Base-by-base conservation (phyloP, 2,888 invertebrate genomes). In the Ectropis crepuscularia region DNA sequence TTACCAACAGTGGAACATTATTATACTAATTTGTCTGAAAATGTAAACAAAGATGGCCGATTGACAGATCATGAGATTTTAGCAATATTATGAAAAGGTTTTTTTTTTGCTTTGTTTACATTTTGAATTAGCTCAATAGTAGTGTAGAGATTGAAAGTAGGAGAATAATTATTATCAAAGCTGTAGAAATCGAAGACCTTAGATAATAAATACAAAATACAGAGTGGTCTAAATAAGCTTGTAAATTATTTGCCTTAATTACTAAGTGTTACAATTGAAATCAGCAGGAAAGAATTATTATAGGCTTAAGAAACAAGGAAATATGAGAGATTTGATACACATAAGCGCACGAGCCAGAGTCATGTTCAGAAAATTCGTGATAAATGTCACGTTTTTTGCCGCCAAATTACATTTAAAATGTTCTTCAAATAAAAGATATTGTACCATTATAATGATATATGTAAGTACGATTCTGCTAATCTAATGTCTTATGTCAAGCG, bases 361-460 rank as follows among this genome's bases (percentile, higher is more conserved):
- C 61, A 37, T 53, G 61, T 42, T 50, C 12, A 2, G 9, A 36
- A 55, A 55, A 57, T 55, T 57, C 61, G 57, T 57, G 61, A 62
- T 47, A 1, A 42, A 12, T 37, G 37, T 57, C 61, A 62, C 57
- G 57, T 41, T 57, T 57, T 61, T 47, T 28, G 28, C 46, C 45
- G 36, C 51, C 39, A 57, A 57, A 51, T 47, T 37, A 42, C 51
- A n/a, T 42, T 50, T 59, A 51, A 59, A 51, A 51, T 51, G 39
- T 64, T 60, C 8, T 55, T 36, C 54, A 64, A 59, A 60, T 57
- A 60, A n/a, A 5, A 39, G n/a, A 45, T 46, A 54, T 47, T 48
- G 16, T 55, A 55, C 47, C 6, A 28, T 55, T 55, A 47, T 48
- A 16, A 54, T 43, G 42, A 39, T 54, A 53, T 45, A 6, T 11